phyloP scores from a whole-genome alignment of 2,888 invertebrate species.

The Endotricha flammealis region DNA sequence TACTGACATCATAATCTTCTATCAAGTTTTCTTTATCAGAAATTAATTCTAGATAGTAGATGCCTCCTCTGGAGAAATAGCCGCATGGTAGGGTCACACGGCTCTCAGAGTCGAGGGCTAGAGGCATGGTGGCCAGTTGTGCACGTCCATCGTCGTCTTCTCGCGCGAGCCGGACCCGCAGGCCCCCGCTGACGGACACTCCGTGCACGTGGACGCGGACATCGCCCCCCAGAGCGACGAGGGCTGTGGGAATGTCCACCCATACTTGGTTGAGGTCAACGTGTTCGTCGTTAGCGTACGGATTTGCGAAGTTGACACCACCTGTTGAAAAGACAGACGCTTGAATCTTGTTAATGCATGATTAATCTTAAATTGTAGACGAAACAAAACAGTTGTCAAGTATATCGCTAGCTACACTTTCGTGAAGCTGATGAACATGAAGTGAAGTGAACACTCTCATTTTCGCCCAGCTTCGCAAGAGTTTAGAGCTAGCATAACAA shows the following conservation, averaged over 20 bases:
- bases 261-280: conserved; percentile 68
- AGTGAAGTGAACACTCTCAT: no score
- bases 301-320: conserved; percentile 57
- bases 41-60: conserved; percentile 64
- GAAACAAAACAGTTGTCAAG: no score
- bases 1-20: conserved; percentile 43
- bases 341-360: no score
- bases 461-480: no score
- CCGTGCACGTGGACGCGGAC: conserved; percentile 83
- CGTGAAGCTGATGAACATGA: no score
- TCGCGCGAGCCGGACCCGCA: conserved; percentile 66
- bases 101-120: conserved; percentile 70
- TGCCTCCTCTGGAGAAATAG: conserved; percentile 85
- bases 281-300: conserved; percentile 54
- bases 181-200: conserved; percentile 48
- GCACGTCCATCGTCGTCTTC: conserved; percentile 67
- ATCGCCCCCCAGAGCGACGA: conserved; percentile 88
- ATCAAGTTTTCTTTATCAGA: conserved; percentile 51
- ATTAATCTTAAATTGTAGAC: no score
- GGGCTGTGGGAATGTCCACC: conserved; percentile 84
- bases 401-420: no score
- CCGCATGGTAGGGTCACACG: conserved; percentile 82
- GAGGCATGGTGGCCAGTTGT: conserved; percentile 62
- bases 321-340: conserved; percentile 49
- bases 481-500: no score